Evolutionary conservation across 2,888 invertebrate species (phyloP), one percentile per base, ranked within the genome.

Genomic region (Mythimna vitellina): DNA sequence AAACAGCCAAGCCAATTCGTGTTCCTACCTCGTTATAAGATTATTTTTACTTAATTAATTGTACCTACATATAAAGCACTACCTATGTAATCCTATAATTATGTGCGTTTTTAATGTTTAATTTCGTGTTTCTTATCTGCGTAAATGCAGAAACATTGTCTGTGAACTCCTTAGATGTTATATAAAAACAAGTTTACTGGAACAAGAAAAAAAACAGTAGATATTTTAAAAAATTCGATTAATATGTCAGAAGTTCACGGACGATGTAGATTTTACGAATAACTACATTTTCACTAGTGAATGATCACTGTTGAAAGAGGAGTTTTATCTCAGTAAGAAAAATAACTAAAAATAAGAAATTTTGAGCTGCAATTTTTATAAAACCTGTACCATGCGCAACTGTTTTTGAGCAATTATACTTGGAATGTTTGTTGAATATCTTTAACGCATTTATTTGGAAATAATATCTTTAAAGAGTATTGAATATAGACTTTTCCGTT

Each of bases 21-120:
- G 78, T 84, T 84, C 73, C 70, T 81, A 81, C 53, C 60, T 82
- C 54, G 78, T 58, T 58, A 57, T 83, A 81, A 73, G 65, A 70
- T 70, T 68, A 65, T 73, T 70, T 80, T 84, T 84, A 82, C 84
- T 82, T 84, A 84, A 82, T 78, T 84, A 83, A 65, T 66, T 77
- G 35, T 58, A 58, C n/a, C 57, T 10, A 58, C 35, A 64, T 51
- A 35, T 60, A 66, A 64, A 61, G 12, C 63, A 60, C 42, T 57
- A 63, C 57, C 46, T 78, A 62, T 70, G 32, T 64, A 60, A 66
- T 63, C 53, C 25, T 65, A 60, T 70, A 38, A 69, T 49, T 38
- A 22, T 60, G 70, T 72, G 85, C 79, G 78, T 76, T 84, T 76
- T 56, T 78, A 46, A 64, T 66, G 8, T 57, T 57, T 54, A 46